Evolutionary conservation across 2,797 vertebrate genomes (phyloP).

Genomic region (Characodon lateralis): DNA sequence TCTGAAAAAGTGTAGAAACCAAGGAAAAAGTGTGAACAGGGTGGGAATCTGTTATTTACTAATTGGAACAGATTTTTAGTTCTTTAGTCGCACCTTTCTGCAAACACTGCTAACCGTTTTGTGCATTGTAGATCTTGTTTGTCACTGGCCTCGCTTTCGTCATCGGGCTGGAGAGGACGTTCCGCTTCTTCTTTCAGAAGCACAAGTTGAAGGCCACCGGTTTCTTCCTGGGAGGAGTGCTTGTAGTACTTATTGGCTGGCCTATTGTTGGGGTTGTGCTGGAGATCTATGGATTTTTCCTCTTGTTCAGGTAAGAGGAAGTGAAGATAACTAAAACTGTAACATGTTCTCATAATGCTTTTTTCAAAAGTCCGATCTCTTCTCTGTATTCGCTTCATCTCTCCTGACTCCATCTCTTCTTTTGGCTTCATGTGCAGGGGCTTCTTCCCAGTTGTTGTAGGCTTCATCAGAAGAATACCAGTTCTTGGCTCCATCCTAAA

Average conservation of each 20-base stretch:
- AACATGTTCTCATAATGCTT: neutral
- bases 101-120: neutral
- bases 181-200: constrained; percentile 98
- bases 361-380: neutral
- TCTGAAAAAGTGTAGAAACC: neutral
- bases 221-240: constrained; percentile 95
- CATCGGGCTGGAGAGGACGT: constrained; percentile 95
- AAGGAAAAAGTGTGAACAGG: neutral
- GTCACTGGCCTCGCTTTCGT: constrained; percentile 95
- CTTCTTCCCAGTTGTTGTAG: constrained; percentile 94
- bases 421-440: constrained; percentile 79
- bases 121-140: constrained; percentile 88
- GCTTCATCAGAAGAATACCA: constrained; percentile 96
- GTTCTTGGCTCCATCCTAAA: constrained; percentile 93
- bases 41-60: neutral
- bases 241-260: constrained; percentile 97
- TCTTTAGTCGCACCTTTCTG: neutral
- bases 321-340: neutral
- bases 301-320: constrained; percentile 90
- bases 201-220: constrained; percentile 97
- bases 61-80: neutral
- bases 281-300: constrained; percentile 97
- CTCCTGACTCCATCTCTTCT: neutral
- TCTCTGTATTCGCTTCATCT: neutral
- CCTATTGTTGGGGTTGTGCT: constrained; percentile 94